These are phyloP conservation scores for Genyomyrus donnyi DNA, from an alignment of 2,113 vertebrate genomes.

Conservation along the genomic window DNA sequence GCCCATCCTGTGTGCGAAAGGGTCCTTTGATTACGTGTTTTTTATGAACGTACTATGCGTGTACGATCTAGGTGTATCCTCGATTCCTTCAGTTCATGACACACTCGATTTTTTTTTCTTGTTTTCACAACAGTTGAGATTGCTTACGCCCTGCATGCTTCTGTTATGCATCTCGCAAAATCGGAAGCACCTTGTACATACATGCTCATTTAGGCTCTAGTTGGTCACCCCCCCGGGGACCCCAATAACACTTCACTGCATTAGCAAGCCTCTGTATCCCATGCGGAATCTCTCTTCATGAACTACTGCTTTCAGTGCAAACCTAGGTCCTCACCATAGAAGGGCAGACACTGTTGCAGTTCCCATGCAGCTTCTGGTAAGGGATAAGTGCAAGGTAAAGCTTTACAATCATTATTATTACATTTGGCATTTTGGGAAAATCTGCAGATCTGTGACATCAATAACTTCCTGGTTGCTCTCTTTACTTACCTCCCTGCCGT, in stretches of 20 bases:
- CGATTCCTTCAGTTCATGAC: neutral
- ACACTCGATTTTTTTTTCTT: neutral
- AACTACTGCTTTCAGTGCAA: neutral
- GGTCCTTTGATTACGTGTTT: neutral
- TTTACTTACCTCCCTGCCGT: neutral
- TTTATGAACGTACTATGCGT: neutral
- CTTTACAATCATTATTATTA: neutral
- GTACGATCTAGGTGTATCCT: neutral
- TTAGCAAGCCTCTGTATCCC: neutral
- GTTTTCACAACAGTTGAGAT: neutral
- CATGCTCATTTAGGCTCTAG: neutral
- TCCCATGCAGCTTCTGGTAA: neutral
- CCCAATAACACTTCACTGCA: neutral
- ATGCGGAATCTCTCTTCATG: neutral
- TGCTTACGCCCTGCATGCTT: neutral
- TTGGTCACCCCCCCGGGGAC: neutral
- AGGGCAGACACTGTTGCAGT: neutral
- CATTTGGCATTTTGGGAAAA: neutral
- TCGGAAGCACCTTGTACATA: neutral
- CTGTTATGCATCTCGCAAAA: neutral
- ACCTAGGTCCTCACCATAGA: neutral
- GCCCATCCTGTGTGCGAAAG: neutral
- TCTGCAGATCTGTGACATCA: neutral
- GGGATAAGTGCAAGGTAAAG: neutral
- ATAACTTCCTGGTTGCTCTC: neutral